phyloP scores from a whole-genome alignment of 2,797 vertebrate genomes.

The Fistularia tabacaria region DNA sequence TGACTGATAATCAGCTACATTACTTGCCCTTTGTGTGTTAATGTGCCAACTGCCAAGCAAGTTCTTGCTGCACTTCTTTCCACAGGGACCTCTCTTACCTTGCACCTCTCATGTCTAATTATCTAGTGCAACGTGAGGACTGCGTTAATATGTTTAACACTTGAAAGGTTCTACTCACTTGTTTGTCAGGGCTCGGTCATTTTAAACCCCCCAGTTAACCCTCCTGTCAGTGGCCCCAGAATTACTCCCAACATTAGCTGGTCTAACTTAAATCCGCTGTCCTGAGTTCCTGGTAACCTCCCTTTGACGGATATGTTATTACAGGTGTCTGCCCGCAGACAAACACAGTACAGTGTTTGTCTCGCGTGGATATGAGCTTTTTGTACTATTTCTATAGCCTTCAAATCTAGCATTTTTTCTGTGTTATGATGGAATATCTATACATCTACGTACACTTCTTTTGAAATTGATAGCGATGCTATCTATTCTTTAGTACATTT shows the following conservation, averaged over 20 bases:
- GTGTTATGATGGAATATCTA: too few species aligned
- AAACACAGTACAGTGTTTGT: neutral
- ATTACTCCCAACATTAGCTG: neutral
- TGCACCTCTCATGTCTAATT: constrained; percentile 12
- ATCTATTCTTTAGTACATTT: neutral
- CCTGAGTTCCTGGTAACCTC: constrained; percentile 7
- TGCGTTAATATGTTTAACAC: constrained; percentile 10
- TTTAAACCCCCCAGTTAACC: constrained; percentile 7
- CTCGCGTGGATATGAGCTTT: constrained; percentile 7
- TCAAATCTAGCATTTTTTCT: constrained; percentile 21
- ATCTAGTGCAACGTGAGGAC: neutral
- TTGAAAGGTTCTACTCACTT: too few species aligned
- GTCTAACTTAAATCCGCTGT: neutral
- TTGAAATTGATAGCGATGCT: neutral
- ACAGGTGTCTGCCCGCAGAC: constrained; percentile 47
- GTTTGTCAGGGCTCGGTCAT: constrained; percentile 5
- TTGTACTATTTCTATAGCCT: constrained; percentile 48
- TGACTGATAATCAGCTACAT: constrained; percentile 62
- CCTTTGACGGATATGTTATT: constrained; percentile 54
- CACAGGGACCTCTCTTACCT: constrained; percentile 14
- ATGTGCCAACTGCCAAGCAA: constrained; percentile 49
- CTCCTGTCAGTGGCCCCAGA: constrained; percentile 1
- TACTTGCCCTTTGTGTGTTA: constrained; percentile 42
- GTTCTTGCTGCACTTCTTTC: constrained; percentile 34
- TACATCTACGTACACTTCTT: too few species aligned